These are phyloP conservation scores for Epinotia ramella DNA, from an alignment of 2,888 invertebrate genomes.

Conservation along the genomic window DNA sequence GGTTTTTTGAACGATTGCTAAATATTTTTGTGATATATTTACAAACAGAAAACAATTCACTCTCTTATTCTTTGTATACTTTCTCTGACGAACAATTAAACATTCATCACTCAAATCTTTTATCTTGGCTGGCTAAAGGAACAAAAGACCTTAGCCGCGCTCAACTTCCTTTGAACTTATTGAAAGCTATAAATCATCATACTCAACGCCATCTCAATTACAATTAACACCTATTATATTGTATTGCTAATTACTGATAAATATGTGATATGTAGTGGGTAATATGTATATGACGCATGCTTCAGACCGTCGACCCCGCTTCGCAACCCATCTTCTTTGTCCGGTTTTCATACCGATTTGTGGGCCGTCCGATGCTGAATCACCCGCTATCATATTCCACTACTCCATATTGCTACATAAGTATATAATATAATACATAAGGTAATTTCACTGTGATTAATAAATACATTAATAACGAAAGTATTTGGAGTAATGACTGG, in stretches of 20 bases:
- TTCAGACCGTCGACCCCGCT: constrained; percentile 69
- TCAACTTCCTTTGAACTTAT: constrained; percentile 25
- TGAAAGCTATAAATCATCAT: constrained; percentile 22
- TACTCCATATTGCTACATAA: constrained; percentile 52
- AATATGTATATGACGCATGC: constrained; percentile 66
- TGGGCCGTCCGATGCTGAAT: constrained; percentile 71
- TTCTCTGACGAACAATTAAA: constrained; percentile 8
- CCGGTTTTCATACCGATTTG: constrained; percentile 70
- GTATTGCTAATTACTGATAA: constrained; percentile 30
- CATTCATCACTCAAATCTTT: background rate
- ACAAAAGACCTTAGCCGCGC: background rate
- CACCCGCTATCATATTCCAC: constrained; percentile 70
- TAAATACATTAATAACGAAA: constrained; percentile 22
- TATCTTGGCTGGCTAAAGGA: constrained; percentile 2
- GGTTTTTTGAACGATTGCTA: background rate
- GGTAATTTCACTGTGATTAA: constrained; percentile 23
- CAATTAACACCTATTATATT: constrained; percentile 16
- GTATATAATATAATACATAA: background rate
- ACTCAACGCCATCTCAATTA: constrained; percentile 13
- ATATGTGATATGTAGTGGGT: constrained; percentile 42
- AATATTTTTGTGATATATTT: background rate
- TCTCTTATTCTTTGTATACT: background rate
- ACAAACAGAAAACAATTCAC: background rate
- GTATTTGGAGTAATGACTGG: constrained; percentile 23
- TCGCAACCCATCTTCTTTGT: constrained; percentile 73